These are phyloP conservation scores for Gymnocypris eckloni DNA, from an alignment of 2,797 vertebrate genomes.

Conservation along the genomic window DNA sequence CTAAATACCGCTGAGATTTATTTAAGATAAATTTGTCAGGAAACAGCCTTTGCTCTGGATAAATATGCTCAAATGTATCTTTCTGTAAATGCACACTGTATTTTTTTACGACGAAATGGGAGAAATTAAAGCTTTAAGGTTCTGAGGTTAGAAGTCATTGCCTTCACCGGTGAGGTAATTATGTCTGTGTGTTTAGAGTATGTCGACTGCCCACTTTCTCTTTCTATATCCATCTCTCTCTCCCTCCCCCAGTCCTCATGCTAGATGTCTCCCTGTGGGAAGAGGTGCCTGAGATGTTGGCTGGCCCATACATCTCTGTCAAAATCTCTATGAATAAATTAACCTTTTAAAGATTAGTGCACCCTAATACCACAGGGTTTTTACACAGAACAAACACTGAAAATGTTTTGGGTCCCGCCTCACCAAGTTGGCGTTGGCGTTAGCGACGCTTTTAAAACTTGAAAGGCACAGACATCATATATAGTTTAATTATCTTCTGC, in stretches of 20 bases:
- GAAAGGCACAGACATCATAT: constrained; percentile 67
- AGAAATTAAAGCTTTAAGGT: constrained; percentile 66
- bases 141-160: constrained; percentile 77
- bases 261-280: constrained; percentile 79
- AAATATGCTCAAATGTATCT: constrained; percentile 24
- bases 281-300: constrained; percentile 87
- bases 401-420: constrained; percentile 80
- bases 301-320: constrained; percentile 97
- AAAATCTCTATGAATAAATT: constrained; percentile 99
- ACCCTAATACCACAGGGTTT: constrained; percentile 97
- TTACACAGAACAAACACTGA: constrained; percentile 87
- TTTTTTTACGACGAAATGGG: constrained; percentile 63
- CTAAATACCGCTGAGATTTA: constrained; percentile 43
- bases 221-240: constrained; percentile 59
- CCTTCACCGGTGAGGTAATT: constrained; percentile 82
- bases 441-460: constrained; percentile 67
- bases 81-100: constrained; percentile 25
- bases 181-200: constrained; percentile 83
- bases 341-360: constrained; percentile 99
- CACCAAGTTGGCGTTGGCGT: constrained; percentile 76
- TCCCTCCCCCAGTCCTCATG: constrained; percentile 71
- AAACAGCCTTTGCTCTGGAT: constrained; percentile 18
- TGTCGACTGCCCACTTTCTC: constrained; percentile 71
- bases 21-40: constrained; percentile 49
- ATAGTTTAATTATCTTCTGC: constrained; percentile 45